A percentile compares a stretch with the other conserved stretches of the same genome.
Conservation (phyloP, 2,888 invertebrate genomes). For the Meta bourneti region DNA sequence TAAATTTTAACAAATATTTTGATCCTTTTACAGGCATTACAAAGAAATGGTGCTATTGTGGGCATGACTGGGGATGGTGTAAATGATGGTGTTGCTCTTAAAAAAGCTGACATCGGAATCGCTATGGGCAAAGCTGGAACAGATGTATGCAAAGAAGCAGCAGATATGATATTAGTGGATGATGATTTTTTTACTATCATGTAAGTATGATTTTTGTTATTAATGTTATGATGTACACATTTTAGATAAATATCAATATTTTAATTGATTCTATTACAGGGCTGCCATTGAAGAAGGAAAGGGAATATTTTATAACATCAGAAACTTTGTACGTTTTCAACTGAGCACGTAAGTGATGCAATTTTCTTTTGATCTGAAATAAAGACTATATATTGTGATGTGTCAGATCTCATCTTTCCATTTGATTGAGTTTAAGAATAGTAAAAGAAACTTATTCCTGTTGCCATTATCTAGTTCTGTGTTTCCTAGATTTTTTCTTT, state of each 20-base stretch:
- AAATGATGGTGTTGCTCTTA: constrained; percentile 98
- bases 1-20: no score
- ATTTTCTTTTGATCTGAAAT: background rate
- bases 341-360: constrained; percentile 88
- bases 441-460: no score
- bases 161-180: constrained; percentile 99
- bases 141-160: constrained; percentile 99
- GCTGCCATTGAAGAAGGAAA: constrained; percentile 99
- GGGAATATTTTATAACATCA: constrained; percentile 99
- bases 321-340: constrained; percentile 99
- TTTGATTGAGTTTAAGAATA: no score
- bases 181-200: constrained; percentile 99
- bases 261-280: constrained; percentile 79
- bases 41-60: constrained; percentile 94
- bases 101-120: constrained; percentile 98
- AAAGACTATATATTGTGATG: background rate
- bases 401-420: background rate
- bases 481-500: no score
- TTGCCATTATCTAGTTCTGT: no score
- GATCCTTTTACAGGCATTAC: constrained; percentile 85
- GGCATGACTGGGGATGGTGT: constrained; percentile 99
- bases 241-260: background rate
- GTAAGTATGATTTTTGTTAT: constrained; percentile 84
- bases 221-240: background rate
- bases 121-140: constrained; percentile 97